Conservation (phyloP, 2,113 vertebrate genomes). For the Macrotis lagotis region DNA sequence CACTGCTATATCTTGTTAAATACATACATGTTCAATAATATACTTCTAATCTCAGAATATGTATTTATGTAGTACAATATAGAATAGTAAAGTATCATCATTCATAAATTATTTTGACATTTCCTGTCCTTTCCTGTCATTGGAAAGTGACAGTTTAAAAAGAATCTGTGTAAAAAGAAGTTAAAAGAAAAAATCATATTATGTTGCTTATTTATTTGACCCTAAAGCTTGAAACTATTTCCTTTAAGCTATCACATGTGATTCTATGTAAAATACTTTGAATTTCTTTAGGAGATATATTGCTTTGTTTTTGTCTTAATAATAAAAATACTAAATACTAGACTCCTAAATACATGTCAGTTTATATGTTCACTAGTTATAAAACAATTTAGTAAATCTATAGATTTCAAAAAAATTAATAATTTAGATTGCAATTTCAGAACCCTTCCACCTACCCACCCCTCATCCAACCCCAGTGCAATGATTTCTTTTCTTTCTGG, state of each 20-base stretch:
- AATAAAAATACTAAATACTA: neutral
- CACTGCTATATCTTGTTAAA: neutral
- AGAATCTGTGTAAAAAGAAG: neutral
- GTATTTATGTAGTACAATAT: neutral
- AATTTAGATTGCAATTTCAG: constrained; percentile 16
- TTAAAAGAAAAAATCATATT: neutral
- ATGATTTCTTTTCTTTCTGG: constrained; percentile 13
- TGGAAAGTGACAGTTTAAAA: neutral
- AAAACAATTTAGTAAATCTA: neutral
- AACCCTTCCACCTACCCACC: neutral
- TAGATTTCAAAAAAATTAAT: constrained; percentile 18
- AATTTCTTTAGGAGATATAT: neutral
- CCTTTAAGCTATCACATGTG: constrained; percentile 12
- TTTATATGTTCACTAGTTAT: constrained; percentile 18
- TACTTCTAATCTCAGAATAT: constrained; percentile 1
- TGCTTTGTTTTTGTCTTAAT: neutral
- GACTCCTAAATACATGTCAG: neutral
- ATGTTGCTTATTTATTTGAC: neutral
- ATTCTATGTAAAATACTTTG: neutral
- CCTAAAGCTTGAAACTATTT: neutral
- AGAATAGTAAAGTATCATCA: constrained; percentile 9
- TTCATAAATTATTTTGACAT: neutral
- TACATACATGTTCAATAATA: neutral
- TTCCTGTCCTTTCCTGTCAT: constrained; percentile 1
- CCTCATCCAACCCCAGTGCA: neutral